These are phyloP conservation scores for Drosophila ogumai DNA, from an alignment of 1,140 invertebrate species.

Conservation along the genomic window DNA sequence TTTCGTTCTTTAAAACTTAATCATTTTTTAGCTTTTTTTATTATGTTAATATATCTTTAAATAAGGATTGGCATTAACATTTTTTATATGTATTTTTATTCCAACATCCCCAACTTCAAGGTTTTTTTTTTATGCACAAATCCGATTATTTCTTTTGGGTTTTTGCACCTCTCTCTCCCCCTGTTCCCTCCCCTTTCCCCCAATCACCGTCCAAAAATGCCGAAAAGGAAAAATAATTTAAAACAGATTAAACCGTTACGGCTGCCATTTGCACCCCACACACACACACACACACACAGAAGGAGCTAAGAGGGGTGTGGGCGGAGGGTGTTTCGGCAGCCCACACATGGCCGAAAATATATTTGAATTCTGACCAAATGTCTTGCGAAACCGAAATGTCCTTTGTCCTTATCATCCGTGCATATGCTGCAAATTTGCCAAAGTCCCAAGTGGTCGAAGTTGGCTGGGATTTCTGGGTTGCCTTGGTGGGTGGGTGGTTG, in stretches of 20 bases:
- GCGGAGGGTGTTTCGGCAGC: conserved; percentile 10
- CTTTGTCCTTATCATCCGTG: conserved; percentile 59
- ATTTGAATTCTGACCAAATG: conserved; percentile 83
- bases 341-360: conserved; percentile 58
- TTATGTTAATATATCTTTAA: too few relatives aligned
- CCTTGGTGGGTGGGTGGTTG: conserved; percentile 4
- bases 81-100: not conserved
- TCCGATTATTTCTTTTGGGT: conserved; percentile 43
- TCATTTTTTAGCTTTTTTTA: too few relatives aligned
- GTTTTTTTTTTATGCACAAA: not conserved
- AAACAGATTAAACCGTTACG: conserved; percentile 83
- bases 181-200: not conserved
- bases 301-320: not conserved
- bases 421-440: conserved; percentile 82
- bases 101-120: not conserved
- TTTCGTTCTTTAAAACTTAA: too few relatives aligned
- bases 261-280: conserved; percentile 78
- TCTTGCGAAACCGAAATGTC: conserved; percentile 71
- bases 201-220: conserved; percentile 20
- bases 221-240: conserved; percentile 72
- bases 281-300: not conserved
- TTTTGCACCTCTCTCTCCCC: conserved; percentile 17
- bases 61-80: not conserved
- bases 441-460: conserved; percentile 33
- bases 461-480: conserved; percentile 24